Conservation (phyloP, 1,140 invertebrate species). For the Nasonia vitripennis region DNA sequence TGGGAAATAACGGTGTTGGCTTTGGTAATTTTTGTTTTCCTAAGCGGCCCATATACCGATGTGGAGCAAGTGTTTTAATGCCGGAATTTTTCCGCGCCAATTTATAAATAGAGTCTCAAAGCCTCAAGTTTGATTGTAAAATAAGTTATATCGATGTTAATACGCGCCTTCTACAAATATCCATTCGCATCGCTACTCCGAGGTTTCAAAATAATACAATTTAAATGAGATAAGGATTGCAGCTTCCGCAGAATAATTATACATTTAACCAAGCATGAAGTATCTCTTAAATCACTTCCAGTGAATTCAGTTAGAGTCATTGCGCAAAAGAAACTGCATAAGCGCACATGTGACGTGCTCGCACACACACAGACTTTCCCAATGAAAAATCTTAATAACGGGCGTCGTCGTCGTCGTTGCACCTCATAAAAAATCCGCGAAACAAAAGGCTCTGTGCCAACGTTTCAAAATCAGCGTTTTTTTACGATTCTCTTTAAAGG, state of each 20-base stretch:
- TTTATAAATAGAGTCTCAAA: too few species aligned
- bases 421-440: conserved; percentile 20
- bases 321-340: conserved; percentile 34
- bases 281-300: conserved; percentile 26
- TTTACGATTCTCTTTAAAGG: conserved; percentile 18
- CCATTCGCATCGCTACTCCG: not conserved
- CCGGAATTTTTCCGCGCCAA: not conserved
- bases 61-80: not conserved
- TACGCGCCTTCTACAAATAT: not conserved
- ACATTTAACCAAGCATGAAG: not conserved
- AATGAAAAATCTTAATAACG: conserved; percentile 33
- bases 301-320: not conserved
- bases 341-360: not conserved
- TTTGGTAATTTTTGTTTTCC: not conserved
- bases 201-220: not conserved
- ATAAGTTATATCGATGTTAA: too few species aligned
- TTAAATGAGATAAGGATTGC: conserved; percentile 5
- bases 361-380: conserved; percentile 15
- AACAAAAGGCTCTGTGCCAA: conserved; percentile 27
- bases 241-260: conserved; percentile 24
- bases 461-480: conserved; percentile 42
- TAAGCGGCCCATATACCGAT: not conserved
- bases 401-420: conserved; percentile 28
- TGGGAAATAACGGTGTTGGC: not conserved
- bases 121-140: too few species aligned